Percentiles rank a stretch among this genome's conserved stretches.
phyloP scores from a whole-genome alignment of 2,797 vertebrate genomes.

The Syncerus caffer region DNA sequence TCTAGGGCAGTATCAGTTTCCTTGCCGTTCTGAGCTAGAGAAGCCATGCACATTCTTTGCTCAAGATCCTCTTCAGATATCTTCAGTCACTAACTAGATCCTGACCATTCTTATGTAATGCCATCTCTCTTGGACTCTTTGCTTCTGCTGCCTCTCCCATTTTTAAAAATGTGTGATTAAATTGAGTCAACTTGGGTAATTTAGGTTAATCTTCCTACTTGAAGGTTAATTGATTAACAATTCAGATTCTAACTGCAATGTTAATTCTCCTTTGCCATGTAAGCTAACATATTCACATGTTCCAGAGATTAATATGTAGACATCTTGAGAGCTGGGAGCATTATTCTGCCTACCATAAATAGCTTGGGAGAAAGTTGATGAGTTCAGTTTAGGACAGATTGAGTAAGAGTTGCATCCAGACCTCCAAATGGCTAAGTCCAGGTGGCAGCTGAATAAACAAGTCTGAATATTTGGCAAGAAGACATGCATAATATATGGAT shows the following conservation, averaged over 20 bases:
- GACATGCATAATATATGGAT: neutral
- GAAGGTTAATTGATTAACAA: neutral
- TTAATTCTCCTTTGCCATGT: neutral
- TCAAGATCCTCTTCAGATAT: neutral
- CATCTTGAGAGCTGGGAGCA: neutral
- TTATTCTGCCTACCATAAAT: neutral
- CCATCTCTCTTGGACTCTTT: neutral
- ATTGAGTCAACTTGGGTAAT: neutral
- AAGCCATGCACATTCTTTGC: neutral
- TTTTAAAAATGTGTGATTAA: neutral
- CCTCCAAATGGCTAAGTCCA: neutral
- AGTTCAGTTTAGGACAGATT: conserved; percentile 1
- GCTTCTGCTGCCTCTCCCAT: neutral
- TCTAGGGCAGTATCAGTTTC: neutral
- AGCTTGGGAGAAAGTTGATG: neutral
- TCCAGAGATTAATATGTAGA: neutral
- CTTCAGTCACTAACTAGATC: neutral
- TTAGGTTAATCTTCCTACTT: neutral
- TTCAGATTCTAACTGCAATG: neutral
- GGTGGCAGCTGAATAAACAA: conserved; percentile 29
- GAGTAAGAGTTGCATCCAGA: neutral
- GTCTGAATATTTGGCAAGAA: conserved; percentile 6
- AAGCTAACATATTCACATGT: neutral
- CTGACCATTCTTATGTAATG: neutral
- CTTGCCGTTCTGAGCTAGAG: neutral